phyloP scores from a whole-genome alignment of 1,140 invertebrate species.

The Drosophila oshimai region DNA sequence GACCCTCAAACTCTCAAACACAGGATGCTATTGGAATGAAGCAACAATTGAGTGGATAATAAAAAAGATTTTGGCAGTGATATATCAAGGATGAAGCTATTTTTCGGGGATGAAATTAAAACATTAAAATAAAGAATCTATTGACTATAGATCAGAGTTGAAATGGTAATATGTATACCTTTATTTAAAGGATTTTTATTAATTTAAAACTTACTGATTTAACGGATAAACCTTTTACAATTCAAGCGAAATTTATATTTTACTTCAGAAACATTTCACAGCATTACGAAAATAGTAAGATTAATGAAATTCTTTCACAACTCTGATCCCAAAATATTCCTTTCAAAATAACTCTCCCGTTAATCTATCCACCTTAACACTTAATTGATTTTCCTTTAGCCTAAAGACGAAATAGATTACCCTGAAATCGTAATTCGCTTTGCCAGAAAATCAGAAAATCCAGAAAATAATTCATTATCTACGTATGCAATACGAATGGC shows the following conservation, averaged over 20 bases:
- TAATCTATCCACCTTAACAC: neutral
- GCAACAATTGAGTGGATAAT: constrained; percentile 13
- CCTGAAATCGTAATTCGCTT: constrained; percentile 15
- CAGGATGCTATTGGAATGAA: constrained; percentile 17
- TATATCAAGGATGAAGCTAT: neutral
- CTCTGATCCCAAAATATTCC: neutral
- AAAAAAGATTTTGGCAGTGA: constrained; percentile 18
- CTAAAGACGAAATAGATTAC: constrained; percentile 3
- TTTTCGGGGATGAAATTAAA: neutral
- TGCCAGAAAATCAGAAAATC: constrained; percentile 1
- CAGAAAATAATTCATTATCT: constrained; percentile 35
- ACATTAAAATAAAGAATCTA: neutral
- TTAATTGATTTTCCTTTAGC: constrained; percentile 1
- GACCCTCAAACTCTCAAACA: neutral
- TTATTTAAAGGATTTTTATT: no score
- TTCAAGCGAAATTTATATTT: no score
- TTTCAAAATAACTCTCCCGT: neutral
- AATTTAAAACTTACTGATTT: no score
- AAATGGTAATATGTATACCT: neutral
- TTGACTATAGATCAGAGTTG: neutral
- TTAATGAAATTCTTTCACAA: neutral
- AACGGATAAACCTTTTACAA: no score
- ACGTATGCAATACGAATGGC: constrained; percentile 27
- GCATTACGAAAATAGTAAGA: no score
- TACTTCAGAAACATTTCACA: no score